Conservation (phyloP, 1,140 invertebrate genomes). For the Physella acuta region DNA sequence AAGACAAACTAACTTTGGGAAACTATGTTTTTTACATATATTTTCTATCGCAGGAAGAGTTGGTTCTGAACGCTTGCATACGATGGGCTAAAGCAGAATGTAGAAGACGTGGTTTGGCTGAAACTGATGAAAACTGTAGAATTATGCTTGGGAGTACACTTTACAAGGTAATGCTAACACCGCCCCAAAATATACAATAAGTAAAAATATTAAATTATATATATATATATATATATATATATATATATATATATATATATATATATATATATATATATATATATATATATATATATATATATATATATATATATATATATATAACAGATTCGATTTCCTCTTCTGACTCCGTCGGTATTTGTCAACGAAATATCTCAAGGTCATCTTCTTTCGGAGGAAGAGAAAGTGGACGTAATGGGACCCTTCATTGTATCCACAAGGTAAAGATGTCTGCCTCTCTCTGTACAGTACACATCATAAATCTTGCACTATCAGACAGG, state of each 20-base stretch:
- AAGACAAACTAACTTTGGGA: too few relatives aligned
- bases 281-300: background rate
- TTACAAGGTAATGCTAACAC: background rate
- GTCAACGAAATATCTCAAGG: slow-evolving; percentile 15
- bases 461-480: too few relatives aligned
- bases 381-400: slow-evolving; percentile 25
- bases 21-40: too few relatives aligned
- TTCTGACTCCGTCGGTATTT: background rate
- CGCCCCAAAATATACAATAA: background rate
- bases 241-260: background rate
- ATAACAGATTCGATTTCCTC: slow-evolving; percentile 12
- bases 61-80: slow-evolving; percentile 13
- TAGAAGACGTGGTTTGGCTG: background rate
- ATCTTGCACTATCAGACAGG: too few relatives aligned
- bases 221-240: background rate
- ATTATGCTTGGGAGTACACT: background rate
- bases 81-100: background rate
- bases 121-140: background rate
- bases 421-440: slow-evolving; percentile 26
- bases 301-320: background rate
- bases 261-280: slow-evolving; percentile 12
- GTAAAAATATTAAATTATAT: background rate
- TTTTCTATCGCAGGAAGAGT: slow-evolving; percentile 17
- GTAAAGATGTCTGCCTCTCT: too few relatives aligned
- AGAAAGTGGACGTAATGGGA: slow-evolving; percentile 30